A percentile compares a stretch with the other conserved stretches of the same genome.
phyloP scores from a whole-genome alignment of 2,888 invertebrate genomes.

The Theretra japonica region DNA sequence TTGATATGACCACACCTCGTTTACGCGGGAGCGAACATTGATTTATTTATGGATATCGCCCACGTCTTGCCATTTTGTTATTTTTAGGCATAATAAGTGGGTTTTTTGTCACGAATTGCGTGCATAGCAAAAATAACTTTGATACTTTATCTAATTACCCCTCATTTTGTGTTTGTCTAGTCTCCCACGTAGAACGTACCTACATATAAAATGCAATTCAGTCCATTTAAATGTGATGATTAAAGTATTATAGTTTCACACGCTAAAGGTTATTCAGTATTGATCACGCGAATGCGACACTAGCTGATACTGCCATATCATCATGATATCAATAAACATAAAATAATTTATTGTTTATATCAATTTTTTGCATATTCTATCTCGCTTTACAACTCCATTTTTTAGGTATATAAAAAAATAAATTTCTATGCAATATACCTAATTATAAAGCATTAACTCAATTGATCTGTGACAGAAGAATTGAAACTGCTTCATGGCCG shows the following conservation, averaged over 20 bases:
- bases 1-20: conserved; percentile 1
- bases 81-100: conserved; percentile 13
- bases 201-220: conserved; percentile 22
- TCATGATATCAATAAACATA: background rate
- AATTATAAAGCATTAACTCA: background rate
- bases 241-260: background rate
- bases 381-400: background rate
- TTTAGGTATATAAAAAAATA: too few species aligned
- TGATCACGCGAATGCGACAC: background rate
- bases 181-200: too few species aligned
- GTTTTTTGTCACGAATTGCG: background rate
- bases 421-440: background rate
- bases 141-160: background rate
- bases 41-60: conserved; percentile 26
- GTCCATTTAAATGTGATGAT: background rate
- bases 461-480: background rate
- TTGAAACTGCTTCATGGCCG: background rate
- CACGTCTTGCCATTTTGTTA: conserved; percentile 22
- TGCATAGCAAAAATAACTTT: background rate
- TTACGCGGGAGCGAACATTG: conserved; percentile 7
- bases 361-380: background rate
- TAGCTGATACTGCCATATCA: background rate
- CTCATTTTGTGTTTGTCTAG: background rate
- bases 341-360: background rate
- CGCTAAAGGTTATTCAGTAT: conserved; percentile 11